phyloP scores from a whole-genome alignment of 2,797 vertebrate species.

The Urocyon cinereoargenteus region DNA sequence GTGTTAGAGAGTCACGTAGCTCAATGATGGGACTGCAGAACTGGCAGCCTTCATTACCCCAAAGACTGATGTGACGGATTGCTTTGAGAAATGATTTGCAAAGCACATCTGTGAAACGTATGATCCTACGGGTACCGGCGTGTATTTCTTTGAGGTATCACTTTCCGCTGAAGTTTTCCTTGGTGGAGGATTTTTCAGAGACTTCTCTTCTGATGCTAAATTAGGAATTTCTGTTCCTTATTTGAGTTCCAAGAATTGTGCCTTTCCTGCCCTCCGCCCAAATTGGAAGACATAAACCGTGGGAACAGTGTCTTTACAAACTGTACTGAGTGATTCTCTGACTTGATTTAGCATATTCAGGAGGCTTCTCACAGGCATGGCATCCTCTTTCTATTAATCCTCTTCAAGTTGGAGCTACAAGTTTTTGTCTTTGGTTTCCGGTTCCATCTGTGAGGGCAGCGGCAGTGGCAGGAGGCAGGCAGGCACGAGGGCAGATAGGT shows the following conservation, averaged over 20 bases:
- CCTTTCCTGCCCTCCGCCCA: constrained; percentile 76
- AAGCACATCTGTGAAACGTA: constrained; percentile 40
- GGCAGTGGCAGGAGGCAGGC: background rate
- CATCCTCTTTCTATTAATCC: constrained; percentile 5
- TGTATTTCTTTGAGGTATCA: constrained; percentile 68
- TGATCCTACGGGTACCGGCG: background rate
- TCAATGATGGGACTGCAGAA: background rate
- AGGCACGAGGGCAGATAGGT: background rate
- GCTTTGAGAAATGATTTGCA: background rate
- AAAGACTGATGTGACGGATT: background rate
- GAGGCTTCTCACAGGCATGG: background rate
- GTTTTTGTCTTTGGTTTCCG: background rate
- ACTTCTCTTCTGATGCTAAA: constrained; percentile 74
- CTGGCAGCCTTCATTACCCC: background rate
- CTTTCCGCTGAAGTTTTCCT: constrained; percentile 68
- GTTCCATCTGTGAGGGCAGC: background rate
- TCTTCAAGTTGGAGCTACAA: background rate
- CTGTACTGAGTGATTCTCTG: constrained; percentile 49
- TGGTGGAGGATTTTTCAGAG: constrained; percentile 74
- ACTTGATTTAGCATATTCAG: constrained; percentile 53
- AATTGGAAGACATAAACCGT: constrained; percentile 75
- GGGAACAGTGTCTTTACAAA: constrained; percentile 74
- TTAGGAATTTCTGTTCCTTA: constrained; percentile 81
- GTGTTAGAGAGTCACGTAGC: background rate
- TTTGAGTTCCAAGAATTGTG: constrained; percentile 78